phyloP scores from a whole-genome alignment of 2,888 invertebrate genomes.

The Tipula lateralis region DNA sequence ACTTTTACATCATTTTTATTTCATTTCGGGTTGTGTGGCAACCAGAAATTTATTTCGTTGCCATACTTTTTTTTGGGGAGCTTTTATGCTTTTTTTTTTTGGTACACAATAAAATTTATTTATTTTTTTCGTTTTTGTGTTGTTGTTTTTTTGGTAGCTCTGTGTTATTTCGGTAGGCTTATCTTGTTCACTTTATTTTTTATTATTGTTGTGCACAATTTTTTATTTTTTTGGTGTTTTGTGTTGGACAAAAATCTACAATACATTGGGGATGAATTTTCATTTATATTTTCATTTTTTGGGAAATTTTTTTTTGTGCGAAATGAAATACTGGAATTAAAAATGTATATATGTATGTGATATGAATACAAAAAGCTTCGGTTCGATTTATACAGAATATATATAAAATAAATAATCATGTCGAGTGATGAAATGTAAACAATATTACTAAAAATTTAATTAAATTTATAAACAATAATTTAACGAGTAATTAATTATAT shows the following conservation, averaged over 20 bases:
- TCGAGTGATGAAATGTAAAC: slow-evolving; percentile 11
- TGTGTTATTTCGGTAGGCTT: slow-evolving; percentile 11
- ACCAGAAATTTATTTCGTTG: neutral
- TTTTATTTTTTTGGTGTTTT: neutral
- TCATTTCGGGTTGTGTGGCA: neutral
- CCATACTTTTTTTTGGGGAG: neutral
- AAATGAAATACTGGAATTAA: neutral
- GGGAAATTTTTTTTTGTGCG: neutral
- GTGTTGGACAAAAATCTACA: neutral
- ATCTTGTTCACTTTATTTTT: slow-evolving; percentile 19
- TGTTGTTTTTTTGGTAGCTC: neutral
- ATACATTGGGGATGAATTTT: slow-evolving; percentile 24
- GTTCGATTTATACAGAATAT: neutral
- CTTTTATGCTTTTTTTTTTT: neutral
- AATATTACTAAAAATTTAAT: slow-evolving; percentile 3
- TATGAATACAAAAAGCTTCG: neutral
- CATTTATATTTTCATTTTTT: neutral
- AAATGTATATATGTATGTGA: no score
- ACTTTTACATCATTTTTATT: neutral
- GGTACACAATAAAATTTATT: slow-evolving; percentile 20
- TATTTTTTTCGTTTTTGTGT: neutral
- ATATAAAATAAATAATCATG: neutral
- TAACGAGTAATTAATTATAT: neutral
- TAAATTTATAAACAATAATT: neutral
- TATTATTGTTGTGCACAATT: neutral